A percentile compares a stretch with the other conserved stretches of the same genome.
phyloP scores from a whole-genome alignment of 2,113 vertebrate genomes.

The Cromileptes altivelis region DNA sequence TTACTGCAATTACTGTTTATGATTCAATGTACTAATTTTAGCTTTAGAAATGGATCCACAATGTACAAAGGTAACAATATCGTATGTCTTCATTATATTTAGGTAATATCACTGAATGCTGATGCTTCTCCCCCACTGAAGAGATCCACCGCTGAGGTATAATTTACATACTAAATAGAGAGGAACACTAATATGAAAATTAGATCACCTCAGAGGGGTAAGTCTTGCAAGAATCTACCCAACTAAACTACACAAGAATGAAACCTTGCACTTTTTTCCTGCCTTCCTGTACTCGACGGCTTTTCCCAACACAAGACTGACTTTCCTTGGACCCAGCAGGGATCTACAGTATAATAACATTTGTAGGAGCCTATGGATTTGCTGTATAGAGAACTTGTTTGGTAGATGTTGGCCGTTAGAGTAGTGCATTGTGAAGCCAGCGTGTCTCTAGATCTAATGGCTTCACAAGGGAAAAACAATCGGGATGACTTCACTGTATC shows the following conservation, averaged over 20 bases:
- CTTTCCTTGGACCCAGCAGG: constrained; percentile 53
- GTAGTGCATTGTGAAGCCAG: constrained; percentile 90
- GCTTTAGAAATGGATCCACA: background rate
- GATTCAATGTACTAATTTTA: background rate
- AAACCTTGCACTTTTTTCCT: constrained; percentile 38
- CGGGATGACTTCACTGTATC: constrained; percentile 87
- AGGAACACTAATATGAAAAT: background rate
- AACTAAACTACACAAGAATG: constrained; percentile 15
- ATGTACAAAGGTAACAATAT: background rate
- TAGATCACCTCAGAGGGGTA: background rate
- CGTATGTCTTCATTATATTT: background rate
- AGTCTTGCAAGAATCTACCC: background rate
- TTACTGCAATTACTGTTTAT: constrained; percentile 75
- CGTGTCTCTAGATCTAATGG: constrained; percentile 91
- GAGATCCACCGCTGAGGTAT: background rate
- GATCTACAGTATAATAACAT: constrained; percentile 87
- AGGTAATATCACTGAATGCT: background rate
- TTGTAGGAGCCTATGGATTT: constrained; percentile 92
- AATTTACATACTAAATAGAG: background rate
- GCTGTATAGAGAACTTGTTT: constrained; percentile 88
- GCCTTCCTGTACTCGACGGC: background rate
- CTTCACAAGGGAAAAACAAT: constrained; percentile 87
- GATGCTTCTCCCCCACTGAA: background rate
- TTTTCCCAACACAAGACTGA: constrained; percentile 45
- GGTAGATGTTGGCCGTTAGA: constrained; percentile 86